A percentile compares a stretch with the other conserved stretches of the same genome.
phyloP scores from a whole-genome alignment of 2,888 invertebrate species.

The Quadriops clusia region DNA sequence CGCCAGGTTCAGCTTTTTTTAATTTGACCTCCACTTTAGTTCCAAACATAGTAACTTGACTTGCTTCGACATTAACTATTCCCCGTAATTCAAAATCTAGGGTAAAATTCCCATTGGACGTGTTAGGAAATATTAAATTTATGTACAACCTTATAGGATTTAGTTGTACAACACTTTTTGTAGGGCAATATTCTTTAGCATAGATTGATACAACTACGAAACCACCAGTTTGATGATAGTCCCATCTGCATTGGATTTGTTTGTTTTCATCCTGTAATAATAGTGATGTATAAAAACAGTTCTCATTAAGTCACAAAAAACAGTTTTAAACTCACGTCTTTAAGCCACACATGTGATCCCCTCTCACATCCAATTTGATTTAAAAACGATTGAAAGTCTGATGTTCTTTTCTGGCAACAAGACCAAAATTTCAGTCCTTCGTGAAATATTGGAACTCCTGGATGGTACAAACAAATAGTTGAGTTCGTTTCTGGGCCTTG shows the following conservation, averaged over 20 bases:
- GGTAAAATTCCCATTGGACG: slow-evolving; percentile 56
- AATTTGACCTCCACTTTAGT: slow-evolving; percentile 89
- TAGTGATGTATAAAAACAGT: too few species aligned
- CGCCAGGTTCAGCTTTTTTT: slow-evolving; percentile 72
- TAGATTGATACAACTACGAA: slow-evolving; percentile 80
- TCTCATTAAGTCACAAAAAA: too few species aligned
- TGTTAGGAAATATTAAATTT: slow-evolving; percentile 65
- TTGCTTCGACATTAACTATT: slow-evolving; percentile 64
- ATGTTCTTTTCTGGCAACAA: slow-evolving; percentile 85
- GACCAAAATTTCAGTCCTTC: slow-evolving; percentile 97
- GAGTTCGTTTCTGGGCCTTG: slow-evolving; percentile 51
- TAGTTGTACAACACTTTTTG: slow-evolving; percentile 59
- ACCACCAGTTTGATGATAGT: slow-evolving; percentile 89
- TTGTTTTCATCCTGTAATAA: slow-evolving; percentile 29
- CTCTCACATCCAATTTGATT: slow-evolving; percentile 81
- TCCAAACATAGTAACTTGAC: slow-evolving; percentile 66
- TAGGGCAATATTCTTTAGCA: slow-evolving; percentile 80
- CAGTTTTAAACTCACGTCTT: too few species aligned
- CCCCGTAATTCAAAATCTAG: slow-evolving; percentile 71
- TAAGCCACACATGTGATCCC: slow-evolving; percentile 79
- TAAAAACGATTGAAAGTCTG: slow-evolving; percentile 87
- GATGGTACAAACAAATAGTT: slow-evolving; percentile 64
- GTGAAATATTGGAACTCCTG: slow-evolving; percentile 87
- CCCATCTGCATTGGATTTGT: slow-evolving; percentile 77
- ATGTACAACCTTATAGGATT: slow-evolving; percentile 74